A percentile compares a stretch with the other conserved stretches of the same genome.
These are phyloP conservation scores for Brachionichthys hirsutus DNA, from an alignment of 2,113 vertebrate genomes.

Conservation along the genomic window DNA sequence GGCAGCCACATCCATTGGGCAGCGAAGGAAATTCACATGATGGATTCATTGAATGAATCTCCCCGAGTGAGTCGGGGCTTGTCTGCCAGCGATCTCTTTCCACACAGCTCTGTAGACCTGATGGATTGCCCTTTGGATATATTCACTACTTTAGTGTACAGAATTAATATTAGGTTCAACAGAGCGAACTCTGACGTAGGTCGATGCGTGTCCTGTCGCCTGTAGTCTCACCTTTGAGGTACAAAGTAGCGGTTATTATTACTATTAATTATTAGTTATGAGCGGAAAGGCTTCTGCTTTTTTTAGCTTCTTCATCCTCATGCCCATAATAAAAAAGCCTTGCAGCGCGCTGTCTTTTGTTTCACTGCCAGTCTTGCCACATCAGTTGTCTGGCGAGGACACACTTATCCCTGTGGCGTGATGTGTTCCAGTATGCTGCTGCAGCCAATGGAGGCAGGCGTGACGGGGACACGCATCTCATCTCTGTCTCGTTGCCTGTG, in stretches of 20 bases:
- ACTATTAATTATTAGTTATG: too few species aligned
- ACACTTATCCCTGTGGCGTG: constrained; percentile 27
- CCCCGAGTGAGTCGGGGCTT: constrained; percentile 24
- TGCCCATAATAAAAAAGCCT: constrained; percentile 22
- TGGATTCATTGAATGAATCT: constrained; percentile 52
- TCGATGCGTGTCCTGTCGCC: constrained; percentile 5
- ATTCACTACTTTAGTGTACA: constrained; percentile 20
- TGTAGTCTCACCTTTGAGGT: constrained; percentile 2
- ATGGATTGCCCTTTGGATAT: background rate
- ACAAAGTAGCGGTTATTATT: too few species aligned
- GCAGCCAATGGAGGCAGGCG: constrained; percentile 1
- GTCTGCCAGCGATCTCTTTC: constrained; percentile 32
- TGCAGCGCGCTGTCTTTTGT: constrained; percentile 19
- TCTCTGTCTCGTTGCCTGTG: constrained; percentile 43
- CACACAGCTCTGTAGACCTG: constrained; percentile 25
- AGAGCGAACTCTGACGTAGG: constrained; percentile 5
- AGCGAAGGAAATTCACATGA: constrained; percentile 50
- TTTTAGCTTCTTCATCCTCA: constrained; percentile 37
- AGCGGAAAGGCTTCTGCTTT: constrained; percentile 24
- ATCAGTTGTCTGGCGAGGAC: constrained; percentile 39
- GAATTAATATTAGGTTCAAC: constrained; percentile 34
- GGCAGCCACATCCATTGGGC: constrained; percentile 23
- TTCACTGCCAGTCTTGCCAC: constrained; percentile 44
- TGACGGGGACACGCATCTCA: constrained; percentile 26
- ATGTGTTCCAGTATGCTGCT: constrained; percentile 22